Evolutionary conservation across 2,888 invertebrate genomes (phyloP), one percentile per base, ranked within the genome.

Genomic region (Sericinus montela): DNA sequence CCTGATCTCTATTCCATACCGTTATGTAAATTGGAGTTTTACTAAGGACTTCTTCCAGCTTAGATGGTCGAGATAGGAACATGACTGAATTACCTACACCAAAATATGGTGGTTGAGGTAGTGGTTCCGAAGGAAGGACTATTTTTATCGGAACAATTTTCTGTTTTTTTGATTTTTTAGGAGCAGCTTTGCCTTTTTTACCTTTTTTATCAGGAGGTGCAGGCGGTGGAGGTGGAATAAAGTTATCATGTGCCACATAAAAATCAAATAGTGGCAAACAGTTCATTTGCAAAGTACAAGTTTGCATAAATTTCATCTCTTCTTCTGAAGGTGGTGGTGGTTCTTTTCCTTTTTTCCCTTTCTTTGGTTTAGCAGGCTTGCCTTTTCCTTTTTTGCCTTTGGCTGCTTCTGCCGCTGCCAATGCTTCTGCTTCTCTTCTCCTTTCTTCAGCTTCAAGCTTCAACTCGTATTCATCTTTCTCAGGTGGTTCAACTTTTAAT

Each of bases 221-320:
- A 0, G 86, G 87, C 1, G 86, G 86, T 1, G 81, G 80, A 1
- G 88, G 88, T 3, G 85, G 69, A 1, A 87, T 60, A 43, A 88
- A 88, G 41, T 88, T 88, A 50, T 88, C 88, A 51, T 88, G 88
- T n/a, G 87, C 87, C 6, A 88, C 72, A 47, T 78, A 78, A 47
- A 88, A 88, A 54, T 88, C 82, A 57, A 88, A 88, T 11, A 88
- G 47, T 1, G 88, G 87, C 14, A 80, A 55, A 54, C 88, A 88
- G 42, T 74, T 78, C 79, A 88, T 80, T 65, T 87, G 79, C 64
- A 86, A 60, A 0, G 85, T 80, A 53, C 88, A 88, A 1, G 87
- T 81, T 72, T 83, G 78, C 80, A 84, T 79, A 49, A 69, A 88
- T 55, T 87, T 87, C 66, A 86, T 62, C 72, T 88, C 88, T 72